Evolutionary conservation across 1,140 invertebrate genomes (phyloP), one percentile per base, ranked within the genome.

Genomic region (Bactericera cockerelli): DNA sequence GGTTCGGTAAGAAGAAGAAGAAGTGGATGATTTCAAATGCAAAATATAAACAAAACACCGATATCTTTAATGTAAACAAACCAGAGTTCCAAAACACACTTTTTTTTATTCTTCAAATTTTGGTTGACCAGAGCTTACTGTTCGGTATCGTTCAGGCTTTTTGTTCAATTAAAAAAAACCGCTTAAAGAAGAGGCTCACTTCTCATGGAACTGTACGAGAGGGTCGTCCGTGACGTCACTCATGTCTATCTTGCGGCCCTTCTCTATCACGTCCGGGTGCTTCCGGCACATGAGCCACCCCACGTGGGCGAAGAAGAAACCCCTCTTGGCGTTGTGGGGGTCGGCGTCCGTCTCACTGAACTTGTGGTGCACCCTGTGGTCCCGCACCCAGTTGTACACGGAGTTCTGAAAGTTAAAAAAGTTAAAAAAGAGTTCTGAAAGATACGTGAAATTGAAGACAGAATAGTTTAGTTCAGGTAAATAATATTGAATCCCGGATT

Each of bases 341-440:
- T 91, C 87, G 0, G 85, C 82, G 62, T 86, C 81, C 0, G 86
- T 88, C 68, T 89, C 72, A 8, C 63, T 67, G 61, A 66, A 73
- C 57, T 72, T 71, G 57, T 73, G 70, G 59, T 73, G 70, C 1
- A 69, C 65, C 57, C 74, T 65, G 65, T 81, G 79, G 65, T 81
- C 77, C 31, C 77, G 67, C 2, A 73, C 74, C 77, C 76, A 78
- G 59, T 75, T 72, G 62, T 72, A 75, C 2, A 74, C 72, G 56
- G 71, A 69, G 63, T 78, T 79, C 71, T 79, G 74, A 63, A 76
- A 76, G n/a, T n/a, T n/a, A n/a, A n/a, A n/a, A n/a, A n/a, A n/a
- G n/a, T n/a, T n/a, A n/a, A n/a, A n/a, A n/a, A n/a, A n/a, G n/a
- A n/a, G n/a, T n/a, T n/a, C n/a, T n/a, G n/a, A n/a, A n/a, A n/a